Conservation (phyloP, 2,113 vertebrate genomes). For the Chlamydotis undulata region DNA sequence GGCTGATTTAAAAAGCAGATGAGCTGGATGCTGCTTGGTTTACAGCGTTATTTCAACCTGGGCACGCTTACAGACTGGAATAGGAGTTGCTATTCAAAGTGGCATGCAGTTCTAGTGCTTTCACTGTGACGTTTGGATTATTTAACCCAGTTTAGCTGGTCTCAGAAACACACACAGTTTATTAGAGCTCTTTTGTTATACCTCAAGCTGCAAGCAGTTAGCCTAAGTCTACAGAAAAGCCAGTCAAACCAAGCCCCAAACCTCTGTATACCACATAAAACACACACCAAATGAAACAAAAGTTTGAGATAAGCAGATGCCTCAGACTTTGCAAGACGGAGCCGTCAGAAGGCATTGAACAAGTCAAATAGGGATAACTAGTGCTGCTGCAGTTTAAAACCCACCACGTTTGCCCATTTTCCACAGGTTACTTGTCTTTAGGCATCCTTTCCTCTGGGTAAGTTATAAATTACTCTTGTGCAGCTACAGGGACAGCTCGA, state of each 20-base stretch:
- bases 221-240: neutral
- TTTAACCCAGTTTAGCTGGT: neutral
- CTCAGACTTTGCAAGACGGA: neutral
- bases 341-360: neutral
- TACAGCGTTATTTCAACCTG: neutral
- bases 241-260: accelerated
- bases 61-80: neutral
- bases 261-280: neutral
- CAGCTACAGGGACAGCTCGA: neutral
- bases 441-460: neutral
- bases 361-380: neutral
- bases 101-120: neutral
- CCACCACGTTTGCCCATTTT: neutral
- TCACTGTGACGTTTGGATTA: neutral
- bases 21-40: neutral
- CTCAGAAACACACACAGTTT: neutral
- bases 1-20: neutral
- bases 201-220: neutral
- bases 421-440: neutral
- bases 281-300: neutral
- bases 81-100: neutral
- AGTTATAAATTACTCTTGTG: neutral
- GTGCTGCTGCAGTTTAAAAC: neutral
- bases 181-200: neutral
- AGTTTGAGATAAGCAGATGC: neutral